These are phyloP conservation scores for Drosophila diplacantha DNA, from an alignment of 2,888 invertebrate genomes.

Conservation along the genomic window DNA sequence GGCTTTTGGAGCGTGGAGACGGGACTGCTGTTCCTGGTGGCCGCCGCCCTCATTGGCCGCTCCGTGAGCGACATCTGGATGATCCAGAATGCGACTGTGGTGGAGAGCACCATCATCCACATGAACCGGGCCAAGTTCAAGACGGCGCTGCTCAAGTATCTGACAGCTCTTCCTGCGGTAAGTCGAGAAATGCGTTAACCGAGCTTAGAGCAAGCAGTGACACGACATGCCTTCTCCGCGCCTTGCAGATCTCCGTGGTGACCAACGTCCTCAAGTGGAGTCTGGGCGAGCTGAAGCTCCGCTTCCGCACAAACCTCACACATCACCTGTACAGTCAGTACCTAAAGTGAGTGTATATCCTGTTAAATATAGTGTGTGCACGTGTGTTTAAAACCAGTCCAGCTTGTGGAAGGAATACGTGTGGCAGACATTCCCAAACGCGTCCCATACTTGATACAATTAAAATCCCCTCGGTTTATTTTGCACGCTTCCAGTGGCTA, in stretches of 20 bases:
- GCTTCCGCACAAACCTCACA: slow-evolving; percentile 93
- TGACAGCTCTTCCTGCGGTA: slow-evolving; percentile 92
- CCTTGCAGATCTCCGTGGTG: slow-evolving; percentile 88
- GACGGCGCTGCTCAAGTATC: slow-evolving; percentile 85
- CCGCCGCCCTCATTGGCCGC: slow-evolving; percentile 88
- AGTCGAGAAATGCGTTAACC: slow-evolving; percentile 64
- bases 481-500: slow-evolving; percentile 83
- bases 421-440: no score
- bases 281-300: slow-evolving; percentile 93
- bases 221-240: not conserved
- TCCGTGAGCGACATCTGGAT: slow-evolving; percentile 98
- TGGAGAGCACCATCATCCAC: slow-evolving; percentile 96
- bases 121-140: slow-evolving; percentile 89
- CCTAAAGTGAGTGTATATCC: slow-evolving; percentile 84
- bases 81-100: slow-evolving; percentile 94
- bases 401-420: not conserved
- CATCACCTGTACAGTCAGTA: slow-evolving; percentile 93
- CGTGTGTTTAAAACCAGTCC: not conserved
- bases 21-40: slow-evolving; percentile 86
- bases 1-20: slow-evolving; percentile 87
- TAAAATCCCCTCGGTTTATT: no score
- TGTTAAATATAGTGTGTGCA: not conserved
- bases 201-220: no score
- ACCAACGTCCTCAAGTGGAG: slow-evolving; percentile 97
- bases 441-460: no score